Percentiles rank a stretch among this genome's conserved stretches.
These are phyloP conservation scores for Drosophila birchii DNA, from an alignment of 2,888 invertebrate species.

Conservation along the genomic window DNA sequence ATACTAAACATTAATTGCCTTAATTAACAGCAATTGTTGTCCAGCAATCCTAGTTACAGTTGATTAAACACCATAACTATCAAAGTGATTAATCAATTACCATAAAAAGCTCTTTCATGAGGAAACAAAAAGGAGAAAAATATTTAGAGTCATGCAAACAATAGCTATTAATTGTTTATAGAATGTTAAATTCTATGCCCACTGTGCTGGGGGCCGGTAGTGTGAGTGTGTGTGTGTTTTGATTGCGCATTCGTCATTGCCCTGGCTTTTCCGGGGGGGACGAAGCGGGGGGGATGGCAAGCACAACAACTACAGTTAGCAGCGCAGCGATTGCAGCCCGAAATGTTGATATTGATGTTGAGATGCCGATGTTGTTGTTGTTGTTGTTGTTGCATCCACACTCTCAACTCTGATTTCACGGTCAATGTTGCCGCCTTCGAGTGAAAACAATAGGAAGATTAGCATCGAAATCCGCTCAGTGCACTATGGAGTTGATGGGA, in stretches of 20 bases:
- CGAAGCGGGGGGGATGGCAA: slow-evolving; percentile 2
- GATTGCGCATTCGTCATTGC: slow-evolving; percentile 68
- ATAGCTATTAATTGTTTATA: not conserved
- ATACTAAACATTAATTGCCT: slow-evolving; percentile 16
- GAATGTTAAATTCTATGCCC: not conserved
- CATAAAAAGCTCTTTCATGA: not conserved
- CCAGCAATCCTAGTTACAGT: slow-evolving; percentile 3
- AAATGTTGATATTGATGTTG: slow-evolving; percentile 3
- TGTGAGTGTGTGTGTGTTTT: slow-evolving; percentile 27
- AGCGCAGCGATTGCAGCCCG: slow-evolving; percentile 9
- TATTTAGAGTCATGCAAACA: too few species aligned
- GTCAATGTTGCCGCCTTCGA: slow-evolving; percentile 19
- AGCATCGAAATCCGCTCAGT: not conserved
- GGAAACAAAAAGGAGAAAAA: not conserved
- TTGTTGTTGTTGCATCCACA: slow-evolving; percentile 10
- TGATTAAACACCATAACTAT: slow-evolving; percentile 6
- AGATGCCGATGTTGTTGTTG: slow-evolving; percentile 1
- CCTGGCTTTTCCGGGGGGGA: slow-evolving; percentile 19
- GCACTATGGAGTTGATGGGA: not conserved
- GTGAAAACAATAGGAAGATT: not conserved
- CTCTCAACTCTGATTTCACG: slow-evolving; percentile 20
- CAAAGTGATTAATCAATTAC: not conserved
- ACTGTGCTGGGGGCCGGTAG: slow-evolving; percentile 19
- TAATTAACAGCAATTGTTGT: slow-evolving; percentile 18
- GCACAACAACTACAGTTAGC: slow-evolving; percentile 43